Evolutionary conservation across 2,888 invertebrate species (phyloP), one percentile per base, ranked within the genome.

Genomic region (Byasa hedistus): DNA sequence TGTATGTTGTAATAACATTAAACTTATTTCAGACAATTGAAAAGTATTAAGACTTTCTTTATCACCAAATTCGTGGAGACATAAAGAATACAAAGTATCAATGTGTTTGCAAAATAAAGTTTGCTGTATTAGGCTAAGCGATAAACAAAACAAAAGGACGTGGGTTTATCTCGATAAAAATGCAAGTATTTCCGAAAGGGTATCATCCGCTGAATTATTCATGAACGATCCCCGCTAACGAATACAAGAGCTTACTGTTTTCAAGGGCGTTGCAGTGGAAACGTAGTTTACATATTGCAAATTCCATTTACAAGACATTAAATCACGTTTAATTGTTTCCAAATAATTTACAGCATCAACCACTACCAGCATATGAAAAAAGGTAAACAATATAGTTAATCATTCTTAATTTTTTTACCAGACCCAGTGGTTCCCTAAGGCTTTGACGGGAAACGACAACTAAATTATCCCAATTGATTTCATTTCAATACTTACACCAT

Each of bases 171-270:
- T 57, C 66, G 21, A 39, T 56, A 56, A 65, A 61, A 65, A 65
- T 44, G 24, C 44, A 76, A 82, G 79, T 27, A 60, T 60, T 44
- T 51, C n/a, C 48, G 23, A 65, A 39, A 56, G 48, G 32, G 22
- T 65, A 60, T 56, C 56, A 44, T 61, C 39, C 21, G 48, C 23
- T 66, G 24, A 82, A 87, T 86, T 72, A 87, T 87, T 83, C 84
- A 87, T 79, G 67, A 63, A 61, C 27, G 69, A 71, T 69, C 69
- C 72, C 73, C 73, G 79, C 76, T 83, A 80, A 79, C 80, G 79
- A 83, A 77, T 74, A 76, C 78, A 66, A 72, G 70, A 77, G 81
- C 79, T 79, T 77, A 66, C 72, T 69, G 71, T 74, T 76, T 81
- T 80, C 80, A 81, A 81, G 82, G 83, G 74, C 80, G 73, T 72